Evolutionary conservation across 2,113 vertebrate genomes (phyloP), one percentile per base, ranked within the genome.

Genomic region (Narcine bancroftii): DNA sequence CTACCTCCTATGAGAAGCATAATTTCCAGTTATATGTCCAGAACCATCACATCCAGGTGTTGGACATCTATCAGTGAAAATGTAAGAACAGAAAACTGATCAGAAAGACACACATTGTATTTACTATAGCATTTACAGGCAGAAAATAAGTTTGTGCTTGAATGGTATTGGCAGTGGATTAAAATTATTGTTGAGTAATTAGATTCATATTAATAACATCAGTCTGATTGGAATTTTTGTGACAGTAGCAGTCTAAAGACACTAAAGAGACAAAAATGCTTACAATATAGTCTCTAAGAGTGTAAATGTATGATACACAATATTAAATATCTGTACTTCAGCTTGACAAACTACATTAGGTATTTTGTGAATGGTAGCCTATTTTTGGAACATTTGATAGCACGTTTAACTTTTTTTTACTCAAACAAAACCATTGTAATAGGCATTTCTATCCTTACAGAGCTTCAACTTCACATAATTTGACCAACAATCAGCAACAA

Each of bases 11-110:
- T 99, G 98, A 93, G 98, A 99, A 93, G 98, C 98, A 87, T 99
- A 99, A 96, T 99, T 99, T 96, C 98, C 98, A 92, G 99, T 99
- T 95, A 99, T 99, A 95, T 99, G 99, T 94, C 99, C 99, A 93
- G 99, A 99, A 95, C 98, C 98, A 92, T 99, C 99, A 93, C 99
- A 99, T 93, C 99, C 99, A 94, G 98, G 98, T 36, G 99, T 99
- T 93, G 98, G 97, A 96, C 99, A 99, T 96, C 99, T 99, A 95
- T 94, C 95, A 96, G 94, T 94, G 95, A 96, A 95, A 96, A 93
- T 63, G 26, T 89, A 79, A 92, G 92, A 47, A 73, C 92, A 91
- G 77, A 92, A 93, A 92, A 92, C 93, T 69, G 92, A 65, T 92
- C 47, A 77, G 39, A 77, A 17, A 13, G 73, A 47, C n/a, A 15